These are phyloP conservation scores for Leuciscus waleckii DNA, from an alignment of 2,797 vertebrate genomes.

Conservation along the genomic window DNA sequence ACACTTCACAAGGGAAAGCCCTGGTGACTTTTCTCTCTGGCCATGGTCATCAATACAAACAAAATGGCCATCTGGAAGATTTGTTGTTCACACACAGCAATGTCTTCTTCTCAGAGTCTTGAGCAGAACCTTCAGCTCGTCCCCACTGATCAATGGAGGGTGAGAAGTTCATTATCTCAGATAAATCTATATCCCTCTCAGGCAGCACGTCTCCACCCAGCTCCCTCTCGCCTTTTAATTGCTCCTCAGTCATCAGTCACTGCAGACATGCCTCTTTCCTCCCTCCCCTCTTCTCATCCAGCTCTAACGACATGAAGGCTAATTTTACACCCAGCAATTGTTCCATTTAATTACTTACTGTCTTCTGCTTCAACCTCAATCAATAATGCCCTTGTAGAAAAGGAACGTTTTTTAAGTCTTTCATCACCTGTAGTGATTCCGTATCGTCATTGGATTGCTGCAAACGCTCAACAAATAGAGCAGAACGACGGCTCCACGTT, in stretches of 20 bases:
- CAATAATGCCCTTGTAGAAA: constrained; percentile 73
- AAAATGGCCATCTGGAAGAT: constrained; percentile 32
- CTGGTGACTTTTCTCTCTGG: not conserved
- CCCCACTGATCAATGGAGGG: constrained; percentile 74
- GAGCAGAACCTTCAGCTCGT: constrained; percentile 60
- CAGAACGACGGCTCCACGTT: not conserved
- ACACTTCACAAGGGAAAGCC: not conserved
- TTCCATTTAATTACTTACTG: constrained; percentile 83
- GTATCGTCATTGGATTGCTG: constrained; percentile 23
- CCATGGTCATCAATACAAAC: constrained; percentile 33
- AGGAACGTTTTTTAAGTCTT: constrained; percentile 39
- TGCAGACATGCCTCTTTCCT: constrained; percentile 61
- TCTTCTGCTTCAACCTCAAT: constrained; percentile 76
- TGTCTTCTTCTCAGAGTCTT: constrained; percentile 56
- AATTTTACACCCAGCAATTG: constrained; percentile 84
- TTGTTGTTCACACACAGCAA: constrained; percentile 56
- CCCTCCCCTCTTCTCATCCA: constrained; percentile 71
- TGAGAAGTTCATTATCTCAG: constrained; percentile 82
- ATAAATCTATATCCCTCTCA: constrained; percentile 75
- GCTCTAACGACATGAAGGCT: constrained; percentile 80
- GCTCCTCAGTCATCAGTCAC: constrained; percentile 78
- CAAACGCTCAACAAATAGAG: constrained; percentile 11
- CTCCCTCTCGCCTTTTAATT: constrained; percentile 75
- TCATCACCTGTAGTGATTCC: constrained; percentile 40
- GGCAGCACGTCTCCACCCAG: constrained; percentile 63